These are phyloP conservation scores for Mythimna vitellina DNA, from an alignment of 2,888 invertebrate genomes.

Conservation along the genomic window DNA sequence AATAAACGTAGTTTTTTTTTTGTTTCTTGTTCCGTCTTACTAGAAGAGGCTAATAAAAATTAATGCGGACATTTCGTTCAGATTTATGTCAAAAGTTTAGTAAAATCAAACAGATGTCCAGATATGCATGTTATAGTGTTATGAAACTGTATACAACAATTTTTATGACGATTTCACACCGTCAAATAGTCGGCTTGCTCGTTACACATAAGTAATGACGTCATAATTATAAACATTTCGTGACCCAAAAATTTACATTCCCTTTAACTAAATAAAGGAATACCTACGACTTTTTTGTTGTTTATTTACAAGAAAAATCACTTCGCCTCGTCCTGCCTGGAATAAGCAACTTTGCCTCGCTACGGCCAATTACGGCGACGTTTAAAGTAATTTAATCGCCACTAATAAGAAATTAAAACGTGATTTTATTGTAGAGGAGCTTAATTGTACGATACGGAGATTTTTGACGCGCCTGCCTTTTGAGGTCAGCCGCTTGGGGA, in stretches of 20 bases:
- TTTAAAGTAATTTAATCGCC: conserved; percentile 82
- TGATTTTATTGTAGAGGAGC: conserved; percentile 83
- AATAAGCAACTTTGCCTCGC: conserved; percentile 57
- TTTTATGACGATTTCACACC: conserved; percentile 67
- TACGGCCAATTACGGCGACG: conserved; percentile 79
- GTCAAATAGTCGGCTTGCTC: conserved; percentile 69
- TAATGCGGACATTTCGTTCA: conserved; percentile 61
- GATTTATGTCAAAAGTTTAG: conserved; percentile 60
- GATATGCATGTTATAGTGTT: conserved; percentile 50
- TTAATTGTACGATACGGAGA: conserved; percentile 78
- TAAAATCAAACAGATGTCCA: conserved; percentile 62
- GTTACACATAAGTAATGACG: conserved; percentile 68
- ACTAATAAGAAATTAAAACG: conserved; percentile 82
- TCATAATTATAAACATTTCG: conserved; percentile 71
- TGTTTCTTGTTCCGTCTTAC: conserved; percentile 45
- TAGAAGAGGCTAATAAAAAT: conserved; percentile 62
- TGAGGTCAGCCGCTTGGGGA: conserved; percentile 71
- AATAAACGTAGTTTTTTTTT: conserved; percentile 55
- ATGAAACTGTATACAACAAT: conserved; percentile 50
- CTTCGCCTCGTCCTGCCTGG: conserved; percentile 50
- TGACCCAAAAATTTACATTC: conserved; percentile 68
- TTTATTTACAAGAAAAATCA: conserved; percentile 54
- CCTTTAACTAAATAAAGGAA: conserved; percentile 55
- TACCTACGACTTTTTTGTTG: conserved; percentile 28
- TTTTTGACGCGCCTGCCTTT: conserved; percentile 78